Evolutionary conservation across 2,797 vertebrate species (phyloP).

Genomic region (Gambusia yucatana): DNA sequence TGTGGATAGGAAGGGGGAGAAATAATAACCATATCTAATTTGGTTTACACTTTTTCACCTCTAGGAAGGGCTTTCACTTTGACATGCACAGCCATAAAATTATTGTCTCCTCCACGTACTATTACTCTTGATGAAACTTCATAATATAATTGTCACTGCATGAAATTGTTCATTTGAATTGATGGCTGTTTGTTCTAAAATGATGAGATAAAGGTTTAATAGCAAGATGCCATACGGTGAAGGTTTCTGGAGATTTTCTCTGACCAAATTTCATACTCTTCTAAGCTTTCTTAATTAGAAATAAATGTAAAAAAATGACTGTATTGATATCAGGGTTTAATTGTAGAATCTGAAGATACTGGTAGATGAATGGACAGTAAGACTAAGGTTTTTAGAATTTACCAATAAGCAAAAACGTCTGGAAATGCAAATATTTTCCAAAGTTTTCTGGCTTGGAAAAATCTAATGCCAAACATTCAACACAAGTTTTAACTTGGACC

Average conservation of each 20-base stretch:
- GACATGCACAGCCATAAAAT: slow-evolving; percentile 6
- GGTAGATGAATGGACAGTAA: background rate
- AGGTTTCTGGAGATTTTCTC: background rate
- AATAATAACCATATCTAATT: slow-evolving; percentile 56
- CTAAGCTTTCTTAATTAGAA: background rate
- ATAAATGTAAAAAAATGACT: background rate
- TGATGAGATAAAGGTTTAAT: background rate
- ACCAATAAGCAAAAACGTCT: background rate
- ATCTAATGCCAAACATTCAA: background rate
- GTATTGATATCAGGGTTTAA: background rate
- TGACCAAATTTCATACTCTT: background rate
- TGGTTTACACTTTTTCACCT: slow-evolving; percentile 51
- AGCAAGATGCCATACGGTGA: background rate
- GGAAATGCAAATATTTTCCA: background rate
- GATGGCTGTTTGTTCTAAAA: background rate
- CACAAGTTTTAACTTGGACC: background rate
- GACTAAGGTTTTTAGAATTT: background rate
- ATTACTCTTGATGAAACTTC: slow-evolving; percentile 26
- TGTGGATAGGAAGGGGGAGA: slow-evolving; percentile 16
- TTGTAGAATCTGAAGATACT: background rate
- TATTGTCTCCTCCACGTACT: slow-evolving; percentile 54
- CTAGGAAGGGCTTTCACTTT: slow-evolving; percentile 13
- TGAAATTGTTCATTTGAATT: slow-evolving; percentile 22
- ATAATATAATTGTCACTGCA: slow-evolving; percentile 21
- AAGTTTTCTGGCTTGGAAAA: background rate